A percentile compares a stretch with the other conserved stretches of the same genome.
These are phyloP conservation scores for Andrena praecox DNA, from an alignment of 2,888 invertebrate genomes.

Conservation along the genomic window DNA sequence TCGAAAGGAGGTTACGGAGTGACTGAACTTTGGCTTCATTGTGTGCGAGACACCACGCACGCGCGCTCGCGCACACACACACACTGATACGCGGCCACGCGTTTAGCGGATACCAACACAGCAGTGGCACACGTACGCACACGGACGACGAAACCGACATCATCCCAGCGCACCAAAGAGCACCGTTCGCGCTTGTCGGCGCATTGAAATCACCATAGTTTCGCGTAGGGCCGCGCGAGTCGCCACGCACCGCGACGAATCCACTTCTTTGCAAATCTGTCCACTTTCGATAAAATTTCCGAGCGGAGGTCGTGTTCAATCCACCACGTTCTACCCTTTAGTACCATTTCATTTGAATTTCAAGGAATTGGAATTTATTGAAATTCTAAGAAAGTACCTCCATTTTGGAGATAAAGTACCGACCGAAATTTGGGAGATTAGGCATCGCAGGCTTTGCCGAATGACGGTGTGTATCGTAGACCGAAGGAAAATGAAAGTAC, in stretches of 20 bases:
- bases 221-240: conserved; percentile 33
- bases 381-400: too few species aligned
- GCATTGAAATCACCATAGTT: conserved; percentile 64
- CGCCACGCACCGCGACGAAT: conserved; percentile 59
- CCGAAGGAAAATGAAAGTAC: not conserved
- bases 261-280: not conserved
- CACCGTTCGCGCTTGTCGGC: conserved; percentile 41
- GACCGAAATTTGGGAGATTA: too few species aligned
- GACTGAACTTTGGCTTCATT: conserved; percentile 83
- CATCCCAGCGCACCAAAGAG: conserved; percentile 39
- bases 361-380: not conserved
- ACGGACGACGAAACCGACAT: conserved; percentile 31
- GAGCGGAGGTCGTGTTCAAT: not conserved
- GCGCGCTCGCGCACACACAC: conserved; percentile 32
- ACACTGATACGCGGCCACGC: conserved; percentile 49
- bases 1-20: conserved; percentile 85
- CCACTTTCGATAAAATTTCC: not conserved
- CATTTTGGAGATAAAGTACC: too few species aligned
- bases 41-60: conserved; percentile 73
- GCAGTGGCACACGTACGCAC: not conserved
- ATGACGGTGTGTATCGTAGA: too few species aligned
- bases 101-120: conserved; percentile 58
- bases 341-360: not conserved
- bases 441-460: too few species aligned
- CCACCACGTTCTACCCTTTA: not conserved